A percentile compares a stretch with the other conserved stretches of the same genome.
These are phyloP conservation scores for Cynopterus sphinx DNA, from an alignment of 2,797 vertebrate genomes.

Conservation along the genomic window DNA sequence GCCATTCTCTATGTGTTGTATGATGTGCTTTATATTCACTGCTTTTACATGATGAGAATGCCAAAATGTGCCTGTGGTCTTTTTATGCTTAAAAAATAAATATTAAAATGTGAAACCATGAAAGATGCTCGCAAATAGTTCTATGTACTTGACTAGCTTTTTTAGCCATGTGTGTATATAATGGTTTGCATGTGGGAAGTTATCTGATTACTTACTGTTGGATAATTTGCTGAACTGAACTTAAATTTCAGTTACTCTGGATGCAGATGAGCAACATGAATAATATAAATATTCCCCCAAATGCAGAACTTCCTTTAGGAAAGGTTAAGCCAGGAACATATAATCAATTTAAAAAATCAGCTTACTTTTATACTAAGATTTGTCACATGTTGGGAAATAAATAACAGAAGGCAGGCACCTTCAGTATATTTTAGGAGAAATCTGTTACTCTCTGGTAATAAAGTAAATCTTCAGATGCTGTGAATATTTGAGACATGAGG, in stretches of 20 bases:
- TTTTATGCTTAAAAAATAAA: constrained; percentile 3
- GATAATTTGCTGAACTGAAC: background rate
- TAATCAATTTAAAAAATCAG: constrained; percentile 49
- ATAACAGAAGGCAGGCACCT: constrained; percentile 4
- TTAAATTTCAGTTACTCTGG: background rate
- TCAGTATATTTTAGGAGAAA: constrained; percentile 1
- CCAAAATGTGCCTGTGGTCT: background rate
- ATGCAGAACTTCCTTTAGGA: background rate
- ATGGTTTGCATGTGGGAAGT: background rate
- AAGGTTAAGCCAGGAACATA: background rate
- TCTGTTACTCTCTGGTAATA: constrained; percentile 24
- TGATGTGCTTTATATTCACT: constrained; percentile 18
- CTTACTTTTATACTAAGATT: constrained; percentile 40
- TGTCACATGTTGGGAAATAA: constrained; percentile 29
- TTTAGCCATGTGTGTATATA: background rate
- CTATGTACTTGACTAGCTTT: background rate
- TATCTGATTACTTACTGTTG: background rate
- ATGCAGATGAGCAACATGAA: constrained; percentile 19
- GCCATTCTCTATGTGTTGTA: constrained; percentile 34
- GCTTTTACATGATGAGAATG: constrained; percentile 43
- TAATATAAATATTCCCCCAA: background rate
- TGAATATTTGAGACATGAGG: constrained; percentile 41
- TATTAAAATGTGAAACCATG: constrained; percentile 15
- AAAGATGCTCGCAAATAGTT: background rate
- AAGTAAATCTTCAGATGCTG: constrained; percentile 44